Base-by-base conservation (phyloP, 1,140 invertebrate genomes). In the Trinorchestia longiramus region DNA sequence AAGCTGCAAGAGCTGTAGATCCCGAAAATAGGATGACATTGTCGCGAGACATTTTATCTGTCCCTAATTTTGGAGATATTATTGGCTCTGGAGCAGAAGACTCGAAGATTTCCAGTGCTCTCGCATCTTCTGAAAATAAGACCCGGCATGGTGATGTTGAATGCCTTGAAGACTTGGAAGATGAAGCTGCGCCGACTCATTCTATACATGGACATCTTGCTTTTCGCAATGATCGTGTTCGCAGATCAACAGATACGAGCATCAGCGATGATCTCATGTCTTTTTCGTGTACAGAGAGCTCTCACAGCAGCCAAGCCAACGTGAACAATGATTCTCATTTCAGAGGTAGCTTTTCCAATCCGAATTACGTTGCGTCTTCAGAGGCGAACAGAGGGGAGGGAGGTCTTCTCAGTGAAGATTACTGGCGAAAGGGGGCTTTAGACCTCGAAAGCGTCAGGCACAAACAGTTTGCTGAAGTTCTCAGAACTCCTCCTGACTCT, bases 41-140 rank as follows among this genome's bases (percentile, higher is more conserved):
- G 97, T 98, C 98, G 0, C 97, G 98, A 91, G 98, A 98, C 97
- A 98, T 98, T 0, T 98, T 98, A 90, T 98, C 98, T 3, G 98
- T 98, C 96, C 98, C 98, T 96, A 98, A 98, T 97, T 98, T 98
- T 95, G 96, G 90, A 0, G 96, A 96, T 3, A 95, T 96, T 40
- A 96, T 45, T 43, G 90, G 96, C n/a, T 43, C 95, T 95, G 47
- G 40, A 57, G 94, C 0, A 87, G 95, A 11, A 94, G 57, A n/a
- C 43, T 77, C 0, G 4, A 53, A 43, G 44, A 47, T n/a, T 43
- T 88, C 28, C 87, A 6, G 0, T 95, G 96, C 41, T 45, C 44
- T 36, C 36, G 11, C 88, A 15, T 47, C 92, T 4, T 44, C 43
- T 4, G 92, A 42, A 45, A 94, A 43, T 47, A 45, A 94, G 44